A percentile compares a stretch with the other conserved stretches of the same genome.
These are phyloP conservation scores for Axea sp. DNA, from an alignment of 2,888 invertebrate species.

Conservation along the genomic window DNA sequence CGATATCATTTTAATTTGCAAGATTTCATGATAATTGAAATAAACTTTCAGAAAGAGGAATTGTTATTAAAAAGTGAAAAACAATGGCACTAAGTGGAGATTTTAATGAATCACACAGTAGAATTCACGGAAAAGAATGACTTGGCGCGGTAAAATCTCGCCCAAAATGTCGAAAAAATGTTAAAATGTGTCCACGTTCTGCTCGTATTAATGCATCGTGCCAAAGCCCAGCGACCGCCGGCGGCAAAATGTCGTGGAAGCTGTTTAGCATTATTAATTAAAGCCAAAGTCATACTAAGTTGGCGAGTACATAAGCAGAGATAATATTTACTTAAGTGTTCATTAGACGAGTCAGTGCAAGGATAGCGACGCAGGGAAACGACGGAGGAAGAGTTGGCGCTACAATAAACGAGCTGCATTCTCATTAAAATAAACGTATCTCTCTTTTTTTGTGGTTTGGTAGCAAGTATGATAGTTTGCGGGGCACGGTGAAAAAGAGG, in stretches of 20 bases:
- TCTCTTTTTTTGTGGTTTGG: slow-evolving; percentile 64
- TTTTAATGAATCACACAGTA: no score
- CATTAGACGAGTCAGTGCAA: slow-evolving; percentile 76
- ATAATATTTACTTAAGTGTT: slow-evolving; percentile 79
- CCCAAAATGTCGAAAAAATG: no score
- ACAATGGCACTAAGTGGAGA: no score
- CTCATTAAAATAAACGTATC: slow-evolving; percentile 78
- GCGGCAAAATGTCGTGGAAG: slow-evolving; percentile 56
- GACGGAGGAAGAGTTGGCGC: slow-evolving; percentile 65
- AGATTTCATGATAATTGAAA: no score
- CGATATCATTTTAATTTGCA: no score
- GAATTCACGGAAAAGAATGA: no score
- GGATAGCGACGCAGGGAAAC: slow-evolving; percentile 39
- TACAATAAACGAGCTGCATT: slow-evolving; percentile 76
- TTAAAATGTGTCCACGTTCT: no score
- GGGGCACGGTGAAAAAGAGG: slow-evolving; percentile 41
- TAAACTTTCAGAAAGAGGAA: no score
- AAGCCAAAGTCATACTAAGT: slow-evolving; percentile 77
- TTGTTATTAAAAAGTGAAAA: no score
- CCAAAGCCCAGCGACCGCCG: slow-evolving; percentile 58
- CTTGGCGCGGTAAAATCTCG: no score
- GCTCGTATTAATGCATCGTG: slow-evolving; percentile 55
- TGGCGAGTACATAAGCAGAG: slow-evolving; percentile 78
- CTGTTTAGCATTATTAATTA: slow-evolving; percentile 79
- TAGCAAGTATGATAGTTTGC: slow-evolving; percentile 53